phyloP scores from a whole-genome alignment of 1,140 invertebrate species.

The Oreohelix idahoensis region DNA sequence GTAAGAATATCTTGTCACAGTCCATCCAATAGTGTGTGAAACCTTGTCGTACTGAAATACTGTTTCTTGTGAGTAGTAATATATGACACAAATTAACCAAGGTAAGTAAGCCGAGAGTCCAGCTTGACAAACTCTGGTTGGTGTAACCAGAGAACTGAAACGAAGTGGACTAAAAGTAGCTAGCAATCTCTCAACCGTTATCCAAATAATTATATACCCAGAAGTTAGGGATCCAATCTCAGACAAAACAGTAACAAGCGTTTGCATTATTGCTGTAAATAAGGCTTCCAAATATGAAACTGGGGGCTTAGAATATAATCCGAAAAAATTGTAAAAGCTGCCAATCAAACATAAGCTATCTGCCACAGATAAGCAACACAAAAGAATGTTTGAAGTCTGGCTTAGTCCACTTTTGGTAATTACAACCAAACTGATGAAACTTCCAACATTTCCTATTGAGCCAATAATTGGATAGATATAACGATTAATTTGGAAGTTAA shows the following conservation, averaged over 20 bases:
- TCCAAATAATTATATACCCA: neutral
- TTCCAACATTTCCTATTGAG: neutral
- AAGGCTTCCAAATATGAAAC: too few relatives aligned
- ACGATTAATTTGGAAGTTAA: too few relatives aligned
- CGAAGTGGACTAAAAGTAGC: neutral
- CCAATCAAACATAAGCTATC: neutral
- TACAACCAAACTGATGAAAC: neutral
- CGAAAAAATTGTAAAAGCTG: neutral
- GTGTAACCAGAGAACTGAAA: neutral
- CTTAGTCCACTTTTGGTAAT: neutral
- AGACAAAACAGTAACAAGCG: neutral
- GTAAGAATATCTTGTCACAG: neutral
- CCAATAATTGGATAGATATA: neutral
- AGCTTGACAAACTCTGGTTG: neutral
- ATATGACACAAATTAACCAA: neutral
- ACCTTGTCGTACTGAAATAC: neutral
- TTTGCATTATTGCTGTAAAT: neutral
- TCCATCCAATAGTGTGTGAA: neutral
- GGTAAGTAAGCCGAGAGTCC: neutral
- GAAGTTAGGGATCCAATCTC: neutral
- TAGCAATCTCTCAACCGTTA: neutral
- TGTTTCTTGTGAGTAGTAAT: neutral
- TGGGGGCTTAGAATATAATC: neutral
- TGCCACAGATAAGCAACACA: neutral
- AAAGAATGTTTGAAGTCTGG: neutral